Conservation (phyloP, 2,113 vertebrate species). For the Todiramphus saurophagus region DNA sequence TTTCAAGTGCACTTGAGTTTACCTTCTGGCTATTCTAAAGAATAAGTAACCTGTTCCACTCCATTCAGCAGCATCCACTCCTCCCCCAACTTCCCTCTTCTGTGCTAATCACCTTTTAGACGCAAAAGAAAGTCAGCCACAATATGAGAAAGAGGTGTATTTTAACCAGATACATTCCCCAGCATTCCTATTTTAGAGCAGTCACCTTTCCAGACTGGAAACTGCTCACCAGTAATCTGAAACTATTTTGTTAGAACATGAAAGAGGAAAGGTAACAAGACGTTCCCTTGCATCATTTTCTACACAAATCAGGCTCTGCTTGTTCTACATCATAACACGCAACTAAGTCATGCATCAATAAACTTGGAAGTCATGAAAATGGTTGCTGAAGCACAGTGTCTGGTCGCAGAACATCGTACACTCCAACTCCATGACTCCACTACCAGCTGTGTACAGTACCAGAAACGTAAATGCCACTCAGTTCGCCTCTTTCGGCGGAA, state of each 20-base stretch:
- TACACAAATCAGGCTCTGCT: background rate
- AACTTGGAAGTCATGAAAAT: background rate
- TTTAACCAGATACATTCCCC: background rate
- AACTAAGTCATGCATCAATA: background rate
- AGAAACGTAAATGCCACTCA: background rate
- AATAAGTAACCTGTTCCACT: conserved; percentile 9
- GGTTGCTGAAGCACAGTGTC: background rate
- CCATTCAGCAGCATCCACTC: background rate
- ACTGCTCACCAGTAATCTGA: background rate
- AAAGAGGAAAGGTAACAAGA: background rate
- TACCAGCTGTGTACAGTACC: background rate
- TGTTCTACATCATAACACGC: background rate
- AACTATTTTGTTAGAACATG: background rate
- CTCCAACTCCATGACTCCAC: background rate
- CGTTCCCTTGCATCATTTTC: background rate
- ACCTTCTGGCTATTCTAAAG: conserved; percentile 14
- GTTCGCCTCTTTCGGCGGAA: background rate
- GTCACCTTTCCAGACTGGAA: background rate
- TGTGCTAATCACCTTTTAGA: background rate
- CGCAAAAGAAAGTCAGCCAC: background rate
- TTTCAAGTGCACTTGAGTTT: conserved; percentile 8
- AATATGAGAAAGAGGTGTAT: background rate
- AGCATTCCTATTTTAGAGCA: background rate
- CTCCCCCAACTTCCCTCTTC: background rate
- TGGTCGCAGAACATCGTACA: background rate